phyloP scores from a whole-genome alignment of 2,888 invertebrate genomes.

The Isoperla grammatica region DNA sequence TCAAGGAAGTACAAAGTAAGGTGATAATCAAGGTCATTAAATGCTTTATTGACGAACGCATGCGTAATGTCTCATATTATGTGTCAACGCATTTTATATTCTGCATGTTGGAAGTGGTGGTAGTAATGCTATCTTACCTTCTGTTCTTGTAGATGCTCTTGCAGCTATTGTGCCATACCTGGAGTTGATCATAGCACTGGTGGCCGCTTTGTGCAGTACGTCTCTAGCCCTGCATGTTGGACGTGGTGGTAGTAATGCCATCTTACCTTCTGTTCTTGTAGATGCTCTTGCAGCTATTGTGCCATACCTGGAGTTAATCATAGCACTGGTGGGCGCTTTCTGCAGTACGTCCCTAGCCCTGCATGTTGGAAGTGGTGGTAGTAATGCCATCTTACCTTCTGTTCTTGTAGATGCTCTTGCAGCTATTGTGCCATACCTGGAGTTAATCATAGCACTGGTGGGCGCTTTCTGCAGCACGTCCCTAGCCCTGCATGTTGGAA shows the following conservation, averaged over 20 bases:
- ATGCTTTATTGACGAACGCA: too few relatives aligned
- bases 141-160: conserved; percentile 60
- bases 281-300: conserved; percentile 81
- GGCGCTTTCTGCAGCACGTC: conserved; percentile 87
- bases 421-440: conserved; percentile 77
- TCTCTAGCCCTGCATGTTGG: conserved; percentile 76
- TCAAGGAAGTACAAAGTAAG: too few relatives aligned
- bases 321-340: conserved; percentile 86
- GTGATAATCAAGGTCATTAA: too few relatives aligned
- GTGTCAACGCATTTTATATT: too few relatives aligned
- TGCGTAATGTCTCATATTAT: too few relatives aligned
- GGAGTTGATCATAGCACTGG: conserved; percentile 81
- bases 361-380: too few relatives aligned
- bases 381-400: not conserved
- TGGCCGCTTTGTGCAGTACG: conserved; percentile 86
- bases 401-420: conserved; percentile 69
- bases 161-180: conserved; percentile 83
- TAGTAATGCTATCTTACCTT: not conserved
- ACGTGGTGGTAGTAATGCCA: too few relatives aligned
- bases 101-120: too few relatives aligned
- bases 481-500: conserved; percentile 73
- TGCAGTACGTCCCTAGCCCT: conserved; percentile 83
- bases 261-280: conserved; percentile 44
- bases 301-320: conserved; percentile 79
- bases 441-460: conserved; percentile 83